Percentiles rank a stretch among this genome's conserved stretches.
These are phyloP conservation scores for Macrophya alboannulata DNA, from an alignment of 2,888 invertebrate species.

Conservation along the genomic window DNA sequence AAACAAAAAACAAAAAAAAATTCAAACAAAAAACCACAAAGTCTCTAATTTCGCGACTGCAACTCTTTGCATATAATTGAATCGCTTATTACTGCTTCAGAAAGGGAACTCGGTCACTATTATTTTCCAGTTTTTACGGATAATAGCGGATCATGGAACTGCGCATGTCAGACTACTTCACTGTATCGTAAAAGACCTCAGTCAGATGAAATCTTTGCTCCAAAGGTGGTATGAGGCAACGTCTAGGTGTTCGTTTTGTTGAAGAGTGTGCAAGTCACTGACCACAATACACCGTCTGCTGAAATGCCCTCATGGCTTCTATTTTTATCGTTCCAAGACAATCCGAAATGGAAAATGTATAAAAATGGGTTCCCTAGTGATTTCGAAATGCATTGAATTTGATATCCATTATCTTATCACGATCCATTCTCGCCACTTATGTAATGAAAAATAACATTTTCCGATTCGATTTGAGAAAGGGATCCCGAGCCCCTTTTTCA, in stretches of 20 bases:
- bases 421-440: not conserved
- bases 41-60: not conserved
- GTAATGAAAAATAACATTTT: not conserved
- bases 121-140: not conserved
- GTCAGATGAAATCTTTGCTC: not conserved
- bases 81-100: not conserved
- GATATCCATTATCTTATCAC: not conserved
- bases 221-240: not conserved
- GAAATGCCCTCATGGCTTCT: not conserved
- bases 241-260: not conserved
- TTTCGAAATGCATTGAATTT: not conserved
- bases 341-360: too few relatives aligned
- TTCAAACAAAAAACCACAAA: not conserved
- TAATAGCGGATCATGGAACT: too few relatives aligned
- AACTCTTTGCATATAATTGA: not conserved
- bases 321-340: not conserved
- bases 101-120: not conserved
- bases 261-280: not conserved
- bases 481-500: not conserved
- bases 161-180: too few relatives aligned
- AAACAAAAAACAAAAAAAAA: not conserved
- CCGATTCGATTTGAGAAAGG: not conserved
- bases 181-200: not conserved
- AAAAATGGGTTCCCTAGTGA: not conserved
- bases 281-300: too few relatives aligned